Percentiles rank a stretch among this genome's conserved stretches.
These are phyloP conservation scores for Cataglyphis hispanica DNA, from an alignment of 1,140 invertebrate genomes.

Conservation along the genomic window DNA sequence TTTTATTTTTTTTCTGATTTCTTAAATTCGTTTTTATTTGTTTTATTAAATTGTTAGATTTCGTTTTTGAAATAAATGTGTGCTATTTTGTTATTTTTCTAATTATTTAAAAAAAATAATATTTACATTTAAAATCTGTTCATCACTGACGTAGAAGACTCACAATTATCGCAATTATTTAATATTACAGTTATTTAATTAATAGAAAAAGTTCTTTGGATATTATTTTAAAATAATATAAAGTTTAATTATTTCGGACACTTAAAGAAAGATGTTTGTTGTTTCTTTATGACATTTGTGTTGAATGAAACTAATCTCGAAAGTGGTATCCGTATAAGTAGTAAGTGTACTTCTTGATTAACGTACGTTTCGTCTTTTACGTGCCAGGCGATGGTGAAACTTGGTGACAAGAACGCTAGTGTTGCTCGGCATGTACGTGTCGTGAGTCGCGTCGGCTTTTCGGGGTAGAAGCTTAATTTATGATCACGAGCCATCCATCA, in stretches of 20 bases:
- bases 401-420: constrained; percentile 54
- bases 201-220: neutral
- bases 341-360: constrained; percentile 22
- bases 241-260: neutral
- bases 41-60: too few species aligned
- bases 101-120: too few species aligned
- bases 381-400: constrained; percentile 40
- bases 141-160: too few species aligned
- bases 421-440: constrained; percentile 52
- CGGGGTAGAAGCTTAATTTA: constrained; percentile 65
- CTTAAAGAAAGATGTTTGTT: neutral
- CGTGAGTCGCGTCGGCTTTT: constrained; percentile 53
- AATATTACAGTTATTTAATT: neutral
- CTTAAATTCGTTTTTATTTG: too few species aligned
- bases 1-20: too few species aligned
- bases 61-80: too few species aligned
- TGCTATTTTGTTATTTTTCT: too few species aligned
- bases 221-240: neutral
- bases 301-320: constrained; percentile 11
- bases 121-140: too few species aligned
- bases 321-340: constrained; percentile 15
- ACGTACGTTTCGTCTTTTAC: constrained; percentile 41
- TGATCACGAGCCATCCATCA: constrained; percentile 66
- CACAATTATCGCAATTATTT: too few species aligned
- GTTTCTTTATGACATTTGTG: neutral